Conservation (phyloP, 1,140 invertebrate species). For the Drosophila erecta region DNA sequence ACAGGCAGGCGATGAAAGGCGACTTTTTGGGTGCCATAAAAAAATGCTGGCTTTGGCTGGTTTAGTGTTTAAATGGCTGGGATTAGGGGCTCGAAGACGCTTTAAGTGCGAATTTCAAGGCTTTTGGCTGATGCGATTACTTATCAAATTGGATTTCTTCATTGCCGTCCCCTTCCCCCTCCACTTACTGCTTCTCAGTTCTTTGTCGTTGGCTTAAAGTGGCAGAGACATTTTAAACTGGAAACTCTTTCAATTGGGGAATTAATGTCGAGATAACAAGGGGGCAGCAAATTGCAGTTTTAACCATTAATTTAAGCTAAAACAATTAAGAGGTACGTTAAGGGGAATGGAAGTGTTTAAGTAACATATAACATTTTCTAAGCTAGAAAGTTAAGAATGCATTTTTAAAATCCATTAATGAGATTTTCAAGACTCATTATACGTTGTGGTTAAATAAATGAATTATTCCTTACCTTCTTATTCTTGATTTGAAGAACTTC, state of each 20-base stretch:
- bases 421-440: too few species aligned
- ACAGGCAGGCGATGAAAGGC: conserved; percentile 21
- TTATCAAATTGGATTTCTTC: conserved; percentile 53
- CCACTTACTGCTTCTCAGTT: conserved; percentile 8
- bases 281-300: neutral
- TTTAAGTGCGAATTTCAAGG: conserved; percentile 46
- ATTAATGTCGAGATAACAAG: neutral
- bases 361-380: too few species aligned
- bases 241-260: conserved; percentile 2
- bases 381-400: too few species aligned
- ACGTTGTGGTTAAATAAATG: neutral
- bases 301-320: too few species aligned
- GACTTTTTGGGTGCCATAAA: conserved; percentile 14
- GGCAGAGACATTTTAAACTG: conserved; percentile 8
- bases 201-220: conserved; percentile 32
- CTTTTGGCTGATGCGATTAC: conserved; percentile 48
- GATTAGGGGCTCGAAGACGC: conserved; percentile 31
- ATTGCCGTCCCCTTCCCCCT: conserved; percentile 2
- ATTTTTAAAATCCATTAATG: too few species aligned
- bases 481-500: neutral
- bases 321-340: too few species aligned
- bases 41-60: conserved; percentile 21
- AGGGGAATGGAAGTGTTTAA: too few species aligned
- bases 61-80: conserved; percentile 42
- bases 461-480: conserved; percentile 25